Evolutionary conservation across 2,113 vertebrate genomes (phyloP).

Genomic region (Polypterus senegalus): DNA sequence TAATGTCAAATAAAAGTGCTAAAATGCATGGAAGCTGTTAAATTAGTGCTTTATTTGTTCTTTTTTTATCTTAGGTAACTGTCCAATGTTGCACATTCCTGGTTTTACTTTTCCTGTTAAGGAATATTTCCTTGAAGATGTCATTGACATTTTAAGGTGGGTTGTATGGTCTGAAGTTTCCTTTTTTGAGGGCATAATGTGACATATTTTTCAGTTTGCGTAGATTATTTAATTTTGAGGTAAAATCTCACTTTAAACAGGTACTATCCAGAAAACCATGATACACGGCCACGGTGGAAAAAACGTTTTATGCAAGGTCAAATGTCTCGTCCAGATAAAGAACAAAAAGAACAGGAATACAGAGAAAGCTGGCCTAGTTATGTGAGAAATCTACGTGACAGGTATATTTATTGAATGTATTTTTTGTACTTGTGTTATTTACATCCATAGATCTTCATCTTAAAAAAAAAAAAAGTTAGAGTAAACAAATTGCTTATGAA

Average conservation of each 20-base stretch:
- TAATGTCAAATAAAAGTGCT: too few relatives aligned
- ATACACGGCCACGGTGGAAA: conserved; percentile 57
- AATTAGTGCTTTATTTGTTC: neutral
- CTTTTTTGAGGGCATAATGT: too few relatives aligned
- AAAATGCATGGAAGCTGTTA: too few relatives aligned
- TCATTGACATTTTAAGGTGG: conserved; percentile 79
- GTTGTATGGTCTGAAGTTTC: conserved; percentile 4
- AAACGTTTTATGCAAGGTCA: conserved; percentile 76
- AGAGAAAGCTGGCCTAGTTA: conserved; percentile 75
- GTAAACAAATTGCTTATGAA: too few relatives aligned
- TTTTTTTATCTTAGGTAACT: conserved; percentile 48
- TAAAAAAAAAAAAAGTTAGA: too few relatives aligned
- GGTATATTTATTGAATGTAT: conserved; percentile 35
- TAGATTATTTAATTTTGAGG: too few relatives aligned
- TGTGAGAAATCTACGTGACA: conserved; percentile 53
- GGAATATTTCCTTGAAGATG: conserved; percentile 83
- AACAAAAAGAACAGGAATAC: conserved; percentile 78
- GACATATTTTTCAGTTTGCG: too few relatives aligned
- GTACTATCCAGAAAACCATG: conserved; percentile 59
- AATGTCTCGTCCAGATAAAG: conserved; percentile 65
- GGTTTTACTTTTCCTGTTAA: conserved; percentile 86
- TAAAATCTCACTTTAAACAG: conserved; percentile 27
- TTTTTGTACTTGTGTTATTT: neutral
- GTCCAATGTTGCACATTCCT: conserved; percentile 89
- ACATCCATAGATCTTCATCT: too few relatives aligned